A percentile compares a stretch with the other conserved stretches of the same genome.
These are phyloP conservation scores for Phoxinus phoxinus DNA, from an alignment of 2,113 vertebrate species.

Conservation along the genomic window DNA sequence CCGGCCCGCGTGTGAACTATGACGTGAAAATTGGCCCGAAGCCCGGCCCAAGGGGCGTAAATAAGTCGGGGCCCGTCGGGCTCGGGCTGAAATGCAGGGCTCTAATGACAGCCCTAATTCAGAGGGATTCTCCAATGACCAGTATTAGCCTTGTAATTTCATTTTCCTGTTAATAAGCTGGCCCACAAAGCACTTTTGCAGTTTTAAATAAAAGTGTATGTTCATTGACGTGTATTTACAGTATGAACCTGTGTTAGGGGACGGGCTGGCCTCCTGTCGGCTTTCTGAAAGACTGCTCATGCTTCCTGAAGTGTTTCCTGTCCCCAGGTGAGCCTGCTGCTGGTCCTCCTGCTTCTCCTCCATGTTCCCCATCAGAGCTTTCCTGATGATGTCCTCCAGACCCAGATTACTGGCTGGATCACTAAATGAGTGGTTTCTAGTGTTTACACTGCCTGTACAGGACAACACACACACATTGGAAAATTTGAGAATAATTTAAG, in stretches of 20 bases:
- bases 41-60: too few relatives aligned
- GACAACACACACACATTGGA: slow-evolving; percentile 43
- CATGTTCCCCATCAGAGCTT: slow-evolving; percentile 96
- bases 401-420: slow-evolving; percentile 97
- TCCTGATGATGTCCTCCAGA: slow-evolving; percentile 97
- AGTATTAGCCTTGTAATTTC: background rate
- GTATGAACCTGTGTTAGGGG: slow-evolving; percentile 77
- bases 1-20: too few relatives aligned
- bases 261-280: slow-evolving; percentile 89
- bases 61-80: too few relatives aligned
- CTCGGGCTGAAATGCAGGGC: too few relatives aligned
- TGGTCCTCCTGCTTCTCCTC: slow-evolving; percentile 91
- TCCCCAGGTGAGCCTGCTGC: slow-evolving; percentile 79
- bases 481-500: background rate
- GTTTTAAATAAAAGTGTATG: background rate
- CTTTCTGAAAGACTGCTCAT: slow-evolving; percentile 74
- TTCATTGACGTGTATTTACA: background rate
- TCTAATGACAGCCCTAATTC: background rate
- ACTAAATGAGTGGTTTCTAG: slow-evolving; percentile 91
- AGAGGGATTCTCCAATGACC: background rate
- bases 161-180: background rate
- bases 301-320: slow-evolving; percentile 69
- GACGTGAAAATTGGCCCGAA: too few relatives aligned
- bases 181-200: background rate
- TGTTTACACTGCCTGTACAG: slow-evolving; percentile 86